A percentile compares a stretch with the other conserved stretches of the same genome.
These are phyloP conservation scores for Ctenoplectra terminalis DNA, from an alignment of 1,140 invertebrate species.

Conservation along the genomic window DNA sequence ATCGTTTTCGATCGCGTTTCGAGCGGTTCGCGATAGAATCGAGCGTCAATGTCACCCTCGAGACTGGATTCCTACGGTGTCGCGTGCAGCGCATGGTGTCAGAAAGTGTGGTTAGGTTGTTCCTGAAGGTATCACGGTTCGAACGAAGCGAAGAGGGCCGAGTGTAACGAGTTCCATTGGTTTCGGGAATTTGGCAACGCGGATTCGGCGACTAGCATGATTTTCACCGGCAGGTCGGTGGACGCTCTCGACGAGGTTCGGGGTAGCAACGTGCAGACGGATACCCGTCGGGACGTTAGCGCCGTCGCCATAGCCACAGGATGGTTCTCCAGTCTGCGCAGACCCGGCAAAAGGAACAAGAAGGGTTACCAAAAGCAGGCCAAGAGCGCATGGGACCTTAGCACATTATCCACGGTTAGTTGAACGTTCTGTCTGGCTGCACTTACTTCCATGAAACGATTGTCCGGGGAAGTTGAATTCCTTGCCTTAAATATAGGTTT, in stretches of 20 bases:
- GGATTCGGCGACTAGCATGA: slow-evolving; percentile 67
- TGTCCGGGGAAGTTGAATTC: neutral
- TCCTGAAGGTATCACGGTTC: slow-evolving; percentile 27
- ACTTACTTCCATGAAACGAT: neutral
- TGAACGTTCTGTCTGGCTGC: slow-evolving; percentile 9
- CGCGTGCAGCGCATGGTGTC: slow-evolving; percentile 10
- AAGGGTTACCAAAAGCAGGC: slow-evolving; percentile 82
- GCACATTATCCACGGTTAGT: slow-evolving; percentile 81
- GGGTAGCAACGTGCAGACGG: slow-evolving; percentile 39
- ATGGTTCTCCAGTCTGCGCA: slow-evolving; percentile 90
- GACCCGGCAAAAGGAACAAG: slow-evolving; percentile 83
- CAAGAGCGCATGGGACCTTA: slow-evolving; percentile 86
- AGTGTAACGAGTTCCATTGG: slow-evolving; percentile 19
- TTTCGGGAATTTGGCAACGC: slow-evolving; percentile 4
- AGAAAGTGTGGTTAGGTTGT: slow-evolving; percentile 20
- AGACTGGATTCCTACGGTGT: neutral
- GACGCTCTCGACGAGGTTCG: slow-evolving; percentile 75
- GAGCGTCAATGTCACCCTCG: slow-evolving; percentile 32
- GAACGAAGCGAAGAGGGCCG: slow-evolving; percentile 6
- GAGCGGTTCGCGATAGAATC: neutral
- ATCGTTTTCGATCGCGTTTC: neutral
- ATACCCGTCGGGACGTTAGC: slow-evolving; percentile 63
- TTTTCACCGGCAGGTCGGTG: slow-evolving; percentile 78
- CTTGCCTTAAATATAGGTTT: neutral
- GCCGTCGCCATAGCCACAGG: slow-evolving; percentile 86